Evolutionary conservation across 1,140 invertebrate genomes (phyloP).

Genomic region (Drosophila auraria): DNA sequence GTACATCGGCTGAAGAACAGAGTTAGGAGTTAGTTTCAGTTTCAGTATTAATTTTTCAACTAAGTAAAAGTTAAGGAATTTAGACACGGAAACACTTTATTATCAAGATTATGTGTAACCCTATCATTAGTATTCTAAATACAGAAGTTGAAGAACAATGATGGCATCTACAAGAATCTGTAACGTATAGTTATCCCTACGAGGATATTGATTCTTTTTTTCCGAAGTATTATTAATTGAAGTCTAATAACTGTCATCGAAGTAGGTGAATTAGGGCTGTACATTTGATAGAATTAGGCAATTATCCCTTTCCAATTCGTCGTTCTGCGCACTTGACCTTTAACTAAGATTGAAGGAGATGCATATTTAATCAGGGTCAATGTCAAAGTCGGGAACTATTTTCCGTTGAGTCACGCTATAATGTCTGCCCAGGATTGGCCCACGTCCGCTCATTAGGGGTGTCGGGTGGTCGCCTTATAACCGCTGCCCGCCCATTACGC

Average conservation of each 20-base stretch:
- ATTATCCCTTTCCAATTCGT: neutral
- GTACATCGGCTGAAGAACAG: too few relatives aligned
- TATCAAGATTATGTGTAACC: too few relatives aligned
- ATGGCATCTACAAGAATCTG: too few relatives aligned
- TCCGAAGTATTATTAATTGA: neutral
- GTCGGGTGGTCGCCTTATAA: neutral
- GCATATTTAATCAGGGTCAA: constrained; percentile 44
- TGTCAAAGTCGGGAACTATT: constrained; percentile 20
- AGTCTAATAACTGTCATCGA: neutral
- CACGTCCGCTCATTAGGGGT: constrained; percentile 1
- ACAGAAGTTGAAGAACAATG: neutral
- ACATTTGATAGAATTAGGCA: neutral
- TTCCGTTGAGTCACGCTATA: constrained; percentile 29
- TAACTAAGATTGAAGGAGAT: constrained; percentile 12
- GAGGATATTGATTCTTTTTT: too few relatives aligned
- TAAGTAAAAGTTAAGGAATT: too few relatives aligned
- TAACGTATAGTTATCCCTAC: too few relatives aligned
- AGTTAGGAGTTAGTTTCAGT: too few relatives aligned
- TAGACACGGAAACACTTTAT: too few relatives aligned
- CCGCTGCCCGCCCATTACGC: constrained; percentile 34
- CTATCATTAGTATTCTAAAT: neutral
- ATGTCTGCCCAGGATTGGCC: constrained; percentile 18
- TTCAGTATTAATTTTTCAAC: too few relatives aligned
- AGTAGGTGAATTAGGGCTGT: too few relatives aligned
- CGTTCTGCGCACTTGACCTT: constrained; percentile 1